Base-by-base conservation (phyloP, 1,140 invertebrate species). In the Palaemon carinicauda region DNA sequence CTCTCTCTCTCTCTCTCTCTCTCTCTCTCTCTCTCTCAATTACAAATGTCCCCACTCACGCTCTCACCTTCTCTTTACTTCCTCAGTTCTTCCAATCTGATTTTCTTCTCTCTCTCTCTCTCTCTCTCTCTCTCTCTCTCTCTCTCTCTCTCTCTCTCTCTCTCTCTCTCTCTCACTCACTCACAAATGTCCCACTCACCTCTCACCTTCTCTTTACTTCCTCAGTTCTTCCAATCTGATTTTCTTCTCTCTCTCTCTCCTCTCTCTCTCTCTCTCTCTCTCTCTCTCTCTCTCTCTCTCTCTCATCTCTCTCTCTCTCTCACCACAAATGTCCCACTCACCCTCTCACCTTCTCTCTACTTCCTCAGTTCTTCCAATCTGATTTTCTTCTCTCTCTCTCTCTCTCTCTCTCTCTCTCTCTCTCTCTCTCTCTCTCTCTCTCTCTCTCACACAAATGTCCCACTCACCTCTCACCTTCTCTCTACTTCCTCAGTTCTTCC, bases 351-450 rank as follows among this genome's bases (percentile, higher is more conserved):
- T 15, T 73, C 69, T 73, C 27, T 15, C 27, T 27, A 12, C 27
- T 15, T 24, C 69, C 27, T 73, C 69, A 14, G 14, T 24, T 24
- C 14, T 14, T 12, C 27, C 73, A 21, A 21, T 12, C 15, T 75
- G n/a, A 29, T 21, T 21, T 19, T 54, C 12, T 21, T 80, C 77
- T 80, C 51, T 80, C 33, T 53, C 51, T 53, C 77, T 52, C 51
- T 53, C 33, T 79, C 33, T 54, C 77, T 80, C 77, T 53, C 52
- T 54, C 77, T 80, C 41, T 54, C 77, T 80, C 77, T 54, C 77
- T 80, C 77, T 53, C 77, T 80, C 77, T 80, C 41, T 54, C 77
- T 80, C 77, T 80, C 77, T 53, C 77, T 80, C 41, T 80, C 41
- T 80, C 77, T 80, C 77, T 53, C 77, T 80, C 77, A n/a, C n/a